A percentile compares a stretch with the other conserved stretches of the same genome.
Evolutionary conservation across 1,140 invertebrate species (phyloP).

Genomic region (Solenopsis invicta): DNA sequence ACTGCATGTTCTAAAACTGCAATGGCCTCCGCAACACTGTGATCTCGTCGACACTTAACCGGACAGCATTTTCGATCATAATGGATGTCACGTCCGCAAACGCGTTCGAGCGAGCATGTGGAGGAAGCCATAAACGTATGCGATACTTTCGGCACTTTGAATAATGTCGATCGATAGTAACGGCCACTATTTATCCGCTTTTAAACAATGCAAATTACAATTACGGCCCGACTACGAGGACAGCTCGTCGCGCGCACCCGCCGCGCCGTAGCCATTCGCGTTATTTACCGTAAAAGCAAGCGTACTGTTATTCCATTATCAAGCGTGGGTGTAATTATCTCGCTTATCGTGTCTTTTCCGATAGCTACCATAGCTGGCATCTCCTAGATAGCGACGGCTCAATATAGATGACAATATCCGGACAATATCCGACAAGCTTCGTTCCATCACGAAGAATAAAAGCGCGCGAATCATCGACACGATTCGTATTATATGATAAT

Average conservation of each 20-base stretch:
- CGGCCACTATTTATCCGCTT: conserved; percentile 76
- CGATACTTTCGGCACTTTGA: conserved; percentile 54
- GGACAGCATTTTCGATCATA: conserved; percentile 54
- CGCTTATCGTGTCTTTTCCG: conserved; percentile 70
- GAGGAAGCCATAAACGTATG: conserved; percentile 39
- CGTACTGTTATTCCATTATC: conserved; percentile 81
- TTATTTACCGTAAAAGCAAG: conserved; percentile 79
- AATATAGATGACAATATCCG: conserved; percentile 10
- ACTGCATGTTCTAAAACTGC: conserved; percentile 17
- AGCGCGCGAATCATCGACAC: not conserved
- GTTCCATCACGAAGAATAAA: not conserved
- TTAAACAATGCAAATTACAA: conserved; percentile 83
- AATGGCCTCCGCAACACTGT: not conserved
- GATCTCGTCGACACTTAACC: conserved; percentile 24
- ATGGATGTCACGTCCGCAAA: conserved; percentile 52
- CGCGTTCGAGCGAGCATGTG: not conserved
- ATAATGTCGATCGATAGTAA: conserved; percentile 67
- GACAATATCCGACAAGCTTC: not conserved
- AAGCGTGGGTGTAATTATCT: conserved; percentile 79
- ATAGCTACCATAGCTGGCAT: conserved; percentile 16
- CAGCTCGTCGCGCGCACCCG: conserved; percentile 2
- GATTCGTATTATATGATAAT: conserved; percentile 34
- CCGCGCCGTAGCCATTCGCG: conserved; percentile 70
- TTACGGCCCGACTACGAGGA: conserved; percentile 54
- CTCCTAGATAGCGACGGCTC: not conserved